phyloP scores from a whole-genome alignment of 1,140 invertebrate genomes.

The Bombus vancouverensis region DNA sequence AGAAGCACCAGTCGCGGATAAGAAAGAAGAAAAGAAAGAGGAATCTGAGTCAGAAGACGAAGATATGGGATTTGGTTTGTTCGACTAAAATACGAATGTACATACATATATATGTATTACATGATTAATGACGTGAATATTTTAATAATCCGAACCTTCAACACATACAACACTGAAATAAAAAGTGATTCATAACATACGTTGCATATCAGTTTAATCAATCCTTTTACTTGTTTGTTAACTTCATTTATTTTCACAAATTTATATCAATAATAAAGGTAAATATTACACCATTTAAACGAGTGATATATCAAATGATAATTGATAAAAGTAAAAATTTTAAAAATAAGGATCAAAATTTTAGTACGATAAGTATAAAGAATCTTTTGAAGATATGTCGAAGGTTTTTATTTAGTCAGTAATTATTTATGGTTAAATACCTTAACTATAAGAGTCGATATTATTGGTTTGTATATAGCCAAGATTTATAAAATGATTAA shows the following conservation, averaged over 20 bases:
- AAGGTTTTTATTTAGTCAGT: too few relatives aligned
- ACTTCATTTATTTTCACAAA: background rate
- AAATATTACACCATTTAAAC: background rate
- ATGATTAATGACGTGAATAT: background rate
- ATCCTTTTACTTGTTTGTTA: too few relatives aligned
- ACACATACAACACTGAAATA: background rate
- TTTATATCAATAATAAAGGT: background rate
- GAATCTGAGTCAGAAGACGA: slow-evolving; percentile 94
- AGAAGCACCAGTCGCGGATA: slow-evolving; percentile 84
- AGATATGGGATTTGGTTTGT: slow-evolving; percentile 98
- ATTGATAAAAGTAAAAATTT: background rate
- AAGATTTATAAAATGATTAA: background rate
- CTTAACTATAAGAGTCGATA: too few relatives aligned
- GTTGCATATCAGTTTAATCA: background rate
- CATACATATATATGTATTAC: background rate
- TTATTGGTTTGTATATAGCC: background rate
- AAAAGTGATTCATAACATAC: slow-evolving; percentile 9
- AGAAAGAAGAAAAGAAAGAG: slow-evolving; percentile 90
- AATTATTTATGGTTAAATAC: too few relatives aligned
- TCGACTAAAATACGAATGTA: slow-evolving; percentile 90
- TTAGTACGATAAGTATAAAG: too few relatives aligned
- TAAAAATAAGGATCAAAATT: too few relatives aligned
- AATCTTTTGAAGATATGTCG: too few relatives aligned
- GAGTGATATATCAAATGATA: too few relatives aligned
- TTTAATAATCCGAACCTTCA: background rate